Base-by-base conservation (phyloP, 2,113 vertebrate genomes). In the Indicator indicator region DNA sequence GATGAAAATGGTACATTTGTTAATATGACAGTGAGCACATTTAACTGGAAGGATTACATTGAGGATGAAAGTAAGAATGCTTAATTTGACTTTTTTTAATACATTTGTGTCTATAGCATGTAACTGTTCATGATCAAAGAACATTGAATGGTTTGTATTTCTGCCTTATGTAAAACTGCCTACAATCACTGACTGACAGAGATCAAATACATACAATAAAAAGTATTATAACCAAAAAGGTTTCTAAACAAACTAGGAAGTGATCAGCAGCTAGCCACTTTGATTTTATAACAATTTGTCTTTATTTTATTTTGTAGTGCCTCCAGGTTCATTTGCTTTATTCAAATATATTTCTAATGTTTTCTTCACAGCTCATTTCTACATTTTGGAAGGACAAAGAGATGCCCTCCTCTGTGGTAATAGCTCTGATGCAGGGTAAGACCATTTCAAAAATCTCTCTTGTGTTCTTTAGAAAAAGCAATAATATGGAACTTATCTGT, bases 371-470 rank as follows among this genome's bases (percentile, higher is more conserved):
- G 98, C 95, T 96, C 97, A 98, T 88, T 98, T 98, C 97, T 98
- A 98, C 93, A 84, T 97, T 97, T 96, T 98, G 97, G 97, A 98
- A 96, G 98, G 97, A 84, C 98, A 98, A 92, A 97, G 89, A 91
- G 98, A 99, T 96, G 97, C 99, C 80, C 96, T 99, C 95, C 98
- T 99, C 81, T 99, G 99, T 98, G 99, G 99, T 85, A 98, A 98
- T 63, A 97, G 97, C 93, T 98, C 96, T 92, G 98, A 98, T 97
- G 98, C 99, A 86, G 99, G 99, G 99, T 99, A 98, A 99, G 98
- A 38, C 32, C 54, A 23, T 83, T 62, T 59, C 27, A 89, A 59
- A 94, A 94, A 44, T 71, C 54, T 9, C 56, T 36, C 46, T 38
- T 40, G 16, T 24, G 20, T 91, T 96, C n/a, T 77, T 13, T 74